Conservation (phyloP, 2,888 invertebrate genomes). For the Ptychoptera contaminata region DNA sequence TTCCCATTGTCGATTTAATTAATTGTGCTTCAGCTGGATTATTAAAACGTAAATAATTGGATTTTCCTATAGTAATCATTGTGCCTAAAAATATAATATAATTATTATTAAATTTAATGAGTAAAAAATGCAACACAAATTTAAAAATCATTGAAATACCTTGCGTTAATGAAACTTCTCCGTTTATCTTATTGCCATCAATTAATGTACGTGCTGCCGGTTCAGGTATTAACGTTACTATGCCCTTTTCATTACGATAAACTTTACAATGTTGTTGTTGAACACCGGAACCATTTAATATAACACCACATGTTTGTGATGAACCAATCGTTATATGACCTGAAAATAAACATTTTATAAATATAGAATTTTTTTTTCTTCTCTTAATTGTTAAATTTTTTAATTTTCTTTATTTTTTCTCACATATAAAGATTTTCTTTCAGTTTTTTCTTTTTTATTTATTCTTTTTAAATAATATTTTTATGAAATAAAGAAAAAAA, state of each 20-base stretch:
- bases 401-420: no score
- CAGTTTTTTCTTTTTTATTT: no score
- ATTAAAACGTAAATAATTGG: conserved; percentile 84
- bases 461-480: no score
- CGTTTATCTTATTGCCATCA: conserved; percentile 55
- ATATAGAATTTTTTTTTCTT: neutral
- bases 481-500: conserved; percentile 4
- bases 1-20: conserved; percentile 61
- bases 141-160: conserved; percentile 20
- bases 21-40: conserved; percentile 80
- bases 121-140: no score
- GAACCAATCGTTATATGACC: conserved; percentile 72
- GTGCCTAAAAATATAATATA: conserved; percentile 35
- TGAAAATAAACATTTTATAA: conserved; percentile 29
- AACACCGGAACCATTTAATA: conserved; percentile 73
- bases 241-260: conserved; percentile 60
- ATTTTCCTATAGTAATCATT: conserved; percentile 80
- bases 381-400: no score
- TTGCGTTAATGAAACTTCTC: conserved; percentile 64
- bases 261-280: conserved; percentile 74
- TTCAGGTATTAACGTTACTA: conserved; percentile 70
- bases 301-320: conserved; percentile 64
- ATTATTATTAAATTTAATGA: no score
- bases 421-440: conserved; percentile 2
- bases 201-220: conserved; percentile 49